These are phyloP conservation scores for Ectobius pallidus DNA, from an alignment of 2,888 invertebrate species.

Conservation along the genomic window DNA sequence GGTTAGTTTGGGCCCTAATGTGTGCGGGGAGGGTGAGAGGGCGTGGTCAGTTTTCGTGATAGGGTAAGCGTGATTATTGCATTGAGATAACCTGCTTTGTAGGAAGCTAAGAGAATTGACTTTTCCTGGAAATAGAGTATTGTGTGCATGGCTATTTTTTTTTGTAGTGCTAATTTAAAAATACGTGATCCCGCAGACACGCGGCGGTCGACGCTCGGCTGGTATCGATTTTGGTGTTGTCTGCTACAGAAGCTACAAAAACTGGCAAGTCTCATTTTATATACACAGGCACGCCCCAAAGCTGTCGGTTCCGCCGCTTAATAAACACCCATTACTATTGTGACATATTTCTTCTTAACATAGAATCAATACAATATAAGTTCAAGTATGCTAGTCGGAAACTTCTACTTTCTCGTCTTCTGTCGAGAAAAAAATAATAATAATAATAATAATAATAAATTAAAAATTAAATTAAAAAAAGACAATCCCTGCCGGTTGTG, in stretches of 20 bases:
- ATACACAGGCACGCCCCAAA: background rate
- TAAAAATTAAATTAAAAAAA: too few relatives aligned
- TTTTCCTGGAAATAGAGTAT: constrained; percentile 5
- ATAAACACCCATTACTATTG: too few relatives aligned
- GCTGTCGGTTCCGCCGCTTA: background rate
- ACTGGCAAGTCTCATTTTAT: constrained; percentile 13
- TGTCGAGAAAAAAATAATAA: too few relatives aligned
- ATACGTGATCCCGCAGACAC: constrained; percentile 15
- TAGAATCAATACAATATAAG: too few relatives aligned
- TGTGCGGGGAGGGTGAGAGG: too few relatives aligned
- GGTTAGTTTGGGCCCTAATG: too few relatives aligned
- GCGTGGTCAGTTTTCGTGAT: background rate
- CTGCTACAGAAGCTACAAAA: constrained; percentile 20
- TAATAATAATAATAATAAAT: too few relatives aligned
- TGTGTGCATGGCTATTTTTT: background rate
- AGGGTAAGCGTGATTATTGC: background rate
- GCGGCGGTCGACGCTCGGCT: background rate
- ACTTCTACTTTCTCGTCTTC: too few relatives aligned
- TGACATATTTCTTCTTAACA: too few relatives aligned
- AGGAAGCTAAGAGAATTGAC: background rate
- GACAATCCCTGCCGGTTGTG: too few relatives aligned
- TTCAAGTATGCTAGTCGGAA: too few relatives aligned
- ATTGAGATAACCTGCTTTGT: background rate
- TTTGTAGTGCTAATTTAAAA: constrained; percentile 11
- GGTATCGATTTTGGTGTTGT: constrained; percentile 28